phyloP scores from a whole-genome alignment of 2,888 invertebrate genomes.

The Cordylochernes scorpioides region DNA sequence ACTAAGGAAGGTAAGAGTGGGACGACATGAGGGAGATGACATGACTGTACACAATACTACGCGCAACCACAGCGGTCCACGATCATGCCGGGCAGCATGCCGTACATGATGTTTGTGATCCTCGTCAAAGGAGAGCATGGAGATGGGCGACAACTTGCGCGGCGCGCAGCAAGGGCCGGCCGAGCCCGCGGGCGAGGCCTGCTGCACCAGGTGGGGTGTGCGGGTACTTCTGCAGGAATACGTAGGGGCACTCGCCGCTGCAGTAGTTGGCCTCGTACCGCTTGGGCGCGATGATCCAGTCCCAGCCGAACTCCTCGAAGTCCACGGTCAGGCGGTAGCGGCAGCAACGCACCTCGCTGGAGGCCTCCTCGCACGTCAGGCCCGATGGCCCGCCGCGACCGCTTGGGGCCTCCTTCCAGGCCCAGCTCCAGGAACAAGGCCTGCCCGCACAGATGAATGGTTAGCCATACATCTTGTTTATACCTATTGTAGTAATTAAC shows the following conservation, averaged over 20 bases:
- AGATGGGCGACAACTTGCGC: constrained; percentile 42
- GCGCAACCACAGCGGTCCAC: constrained; percentile 78
- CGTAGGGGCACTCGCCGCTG: constrained; percentile 70
- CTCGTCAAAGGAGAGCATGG: constrained; percentile 71
- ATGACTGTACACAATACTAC: constrained; percentile 30
- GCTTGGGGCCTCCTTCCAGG: too few relatives aligned
- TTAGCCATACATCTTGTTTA: too few relatives aligned
- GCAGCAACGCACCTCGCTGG: constrained; percentile 61
- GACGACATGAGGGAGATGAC: too few relatives aligned
- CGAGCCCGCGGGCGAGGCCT: constrained; percentile 44
- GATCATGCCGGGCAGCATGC: constrained; percentile 72
- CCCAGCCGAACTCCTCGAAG: constrained; percentile 85
- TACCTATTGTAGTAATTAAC: too few relatives aligned
- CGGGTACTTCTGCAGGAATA: constrained; percentile 56
- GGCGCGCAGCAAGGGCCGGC: constrained; percentile 81
- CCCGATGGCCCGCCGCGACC: constrained; percentile 52
- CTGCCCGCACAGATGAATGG: too few relatives aligned
- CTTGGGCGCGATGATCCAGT: constrained; percentile 88
- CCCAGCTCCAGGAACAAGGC: too few relatives aligned
- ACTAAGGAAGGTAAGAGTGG: too few relatives aligned
- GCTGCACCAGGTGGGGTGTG: constrained; percentile 63
- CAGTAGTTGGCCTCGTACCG: constrained; percentile 86
- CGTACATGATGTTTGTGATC: constrained; percentile 60
- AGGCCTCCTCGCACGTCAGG: constrained; percentile 53
- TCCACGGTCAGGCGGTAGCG: constrained; percentile 75